A percentile compares a stretch with the other conserved stretches of the same genome.
phyloP scores from a whole-genome alignment of 1,140 invertebrate species.

The Ridgeia piscesae region DNA sequence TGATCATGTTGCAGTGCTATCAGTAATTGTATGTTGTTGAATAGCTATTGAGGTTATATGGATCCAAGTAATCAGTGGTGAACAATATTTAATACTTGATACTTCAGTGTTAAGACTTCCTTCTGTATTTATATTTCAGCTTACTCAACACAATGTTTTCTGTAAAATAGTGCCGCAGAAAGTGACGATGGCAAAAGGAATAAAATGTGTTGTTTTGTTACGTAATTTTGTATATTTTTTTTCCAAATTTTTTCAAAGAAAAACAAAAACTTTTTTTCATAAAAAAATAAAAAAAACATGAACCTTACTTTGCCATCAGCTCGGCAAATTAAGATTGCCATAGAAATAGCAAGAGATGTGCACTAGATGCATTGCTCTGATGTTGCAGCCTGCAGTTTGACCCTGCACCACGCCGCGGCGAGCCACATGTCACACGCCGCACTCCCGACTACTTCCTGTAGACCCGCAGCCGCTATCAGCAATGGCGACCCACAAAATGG shows the following conservation, averaged over 20 bases:
- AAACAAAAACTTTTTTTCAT: too few relatives aligned
- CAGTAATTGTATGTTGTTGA: background rate
- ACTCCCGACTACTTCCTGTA: constrained; percentile 99
- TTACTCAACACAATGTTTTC: constrained; percentile 8
- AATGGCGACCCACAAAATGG: background rate
- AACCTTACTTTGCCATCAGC: background rate
- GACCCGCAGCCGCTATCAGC: background rate
- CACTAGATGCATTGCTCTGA: constrained; percentile 14
- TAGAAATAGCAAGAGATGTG: constrained; percentile 10
- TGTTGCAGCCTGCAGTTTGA: constrained; percentile 95
- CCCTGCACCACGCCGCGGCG: constrained; percentile 96
- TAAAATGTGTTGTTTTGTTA: too few relatives aligned
- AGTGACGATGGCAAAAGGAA: too few relatives aligned
- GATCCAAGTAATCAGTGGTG: background rate
- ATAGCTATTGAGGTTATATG: background rate
- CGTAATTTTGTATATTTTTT: too few relatives aligned
- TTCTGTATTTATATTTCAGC: too few relatives aligned
- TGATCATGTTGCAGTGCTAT: background rate
- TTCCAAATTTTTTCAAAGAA: too few relatives aligned
- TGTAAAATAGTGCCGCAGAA: background rate
- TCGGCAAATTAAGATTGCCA: background rate
- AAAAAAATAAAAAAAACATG: background rate
- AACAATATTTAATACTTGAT: background rate
- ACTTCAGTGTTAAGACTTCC: background rate
- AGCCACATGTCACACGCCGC: constrained; percentile 98